Percentiles rank a stretch among this genome's conserved stretches.
phyloP scores from a whole-genome alignment of 2,113 vertebrate genomes.

The Dermatemys mawii region DNA sequence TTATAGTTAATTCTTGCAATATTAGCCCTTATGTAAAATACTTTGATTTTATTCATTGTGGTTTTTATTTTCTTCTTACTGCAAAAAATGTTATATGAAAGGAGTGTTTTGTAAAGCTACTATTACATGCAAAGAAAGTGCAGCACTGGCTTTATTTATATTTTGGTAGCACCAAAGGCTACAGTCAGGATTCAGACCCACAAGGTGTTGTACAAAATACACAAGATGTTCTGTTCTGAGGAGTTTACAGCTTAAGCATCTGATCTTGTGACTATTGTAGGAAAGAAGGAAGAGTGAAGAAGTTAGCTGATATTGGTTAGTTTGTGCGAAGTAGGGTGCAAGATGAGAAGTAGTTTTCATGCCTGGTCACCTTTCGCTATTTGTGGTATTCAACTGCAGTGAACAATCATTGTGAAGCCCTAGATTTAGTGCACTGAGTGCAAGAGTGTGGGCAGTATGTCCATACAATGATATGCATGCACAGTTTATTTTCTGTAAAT shows the following conservation, averaged over 20 bases:
- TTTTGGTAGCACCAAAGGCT: constrained; percentile 20
- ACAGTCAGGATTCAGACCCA: not conserved
- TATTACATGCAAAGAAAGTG: not conserved
- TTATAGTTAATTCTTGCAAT: not conserved
- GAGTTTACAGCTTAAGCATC: constrained; percentile 50
- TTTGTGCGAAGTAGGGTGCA: constrained; percentile 10
- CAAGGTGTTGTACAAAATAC: not conserved
- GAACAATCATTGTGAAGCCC: not conserved
- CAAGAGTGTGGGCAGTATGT: constrained; percentile 6
- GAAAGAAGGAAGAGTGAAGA: constrained; percentile 47
- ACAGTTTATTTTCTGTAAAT: constrained; percentile 54
- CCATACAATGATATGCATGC: constrained; percentile 34
- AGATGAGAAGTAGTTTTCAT: constrained; percentile 52
- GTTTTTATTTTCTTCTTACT: not conserved
- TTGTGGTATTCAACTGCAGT: constrained; percentile 14
- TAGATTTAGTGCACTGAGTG: constrained; percentile 25
- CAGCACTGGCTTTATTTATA: constrained; percentile 20
- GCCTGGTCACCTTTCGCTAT: constrained; percentile 40
- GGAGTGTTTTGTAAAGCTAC: constrained; percentile 9
- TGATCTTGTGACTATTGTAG: constrained; percentile 26
- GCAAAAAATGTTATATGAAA: not conserved
- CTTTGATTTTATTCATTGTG: not conserved
- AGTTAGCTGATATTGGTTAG: constrained; percentile 46
- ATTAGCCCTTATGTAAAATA: not conserved
- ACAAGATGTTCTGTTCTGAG: not conserved